phyloP scores from a whole-genome alignment of 2,113 vertebrate genomes.

The Microtus ochrogaster region DNA sequence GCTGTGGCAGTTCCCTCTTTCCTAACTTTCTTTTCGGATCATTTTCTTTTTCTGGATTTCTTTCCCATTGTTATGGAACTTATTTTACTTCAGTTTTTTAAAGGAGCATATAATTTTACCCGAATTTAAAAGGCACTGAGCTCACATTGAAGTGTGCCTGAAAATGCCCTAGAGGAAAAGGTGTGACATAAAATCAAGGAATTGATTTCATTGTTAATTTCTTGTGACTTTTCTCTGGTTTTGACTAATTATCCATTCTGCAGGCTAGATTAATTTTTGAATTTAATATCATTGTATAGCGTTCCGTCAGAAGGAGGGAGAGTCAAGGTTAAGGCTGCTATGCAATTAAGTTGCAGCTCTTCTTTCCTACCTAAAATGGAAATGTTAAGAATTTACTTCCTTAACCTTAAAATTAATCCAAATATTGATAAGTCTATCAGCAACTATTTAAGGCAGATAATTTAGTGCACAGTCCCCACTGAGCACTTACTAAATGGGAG shows the following conservation, averaged over 20 bases:
- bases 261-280: constrained; percentile 74
- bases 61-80: background rate
- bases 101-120: constrained; percentile 54
- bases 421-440: constrained; percentile 70
- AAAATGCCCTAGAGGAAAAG: constrained; percentile 56
- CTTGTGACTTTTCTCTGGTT: constrained; percentile 66
- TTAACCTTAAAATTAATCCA: constrained; percentile 71
- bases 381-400: constrained; percentile 55
- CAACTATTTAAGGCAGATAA: constrained; percentile 69
- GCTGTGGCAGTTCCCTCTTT: background rate
- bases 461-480: constrained; percentile 53
- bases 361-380: constrained; percentile 41
- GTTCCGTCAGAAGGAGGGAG: constrained; percentile 52
- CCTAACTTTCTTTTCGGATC: background rate
- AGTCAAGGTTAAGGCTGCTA: constrained; percentile 69
- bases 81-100: background rate
- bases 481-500: background rate
- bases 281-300: constrained; percentile 70
- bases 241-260: constrained; percentile 75
- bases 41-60: constrained; percentile 1
- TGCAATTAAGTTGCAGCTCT: constrained; percentile 46
- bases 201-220: constrained; percentile 80
- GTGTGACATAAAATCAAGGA: constrained; percentile 73
- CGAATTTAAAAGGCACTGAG: constrained; percentile 45
- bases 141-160: constrained; percentile 45